Evolutionary conservation across 1,140 invertebrate genomes (phyloP).

Genomic region (Linepithema humile): DNA sequence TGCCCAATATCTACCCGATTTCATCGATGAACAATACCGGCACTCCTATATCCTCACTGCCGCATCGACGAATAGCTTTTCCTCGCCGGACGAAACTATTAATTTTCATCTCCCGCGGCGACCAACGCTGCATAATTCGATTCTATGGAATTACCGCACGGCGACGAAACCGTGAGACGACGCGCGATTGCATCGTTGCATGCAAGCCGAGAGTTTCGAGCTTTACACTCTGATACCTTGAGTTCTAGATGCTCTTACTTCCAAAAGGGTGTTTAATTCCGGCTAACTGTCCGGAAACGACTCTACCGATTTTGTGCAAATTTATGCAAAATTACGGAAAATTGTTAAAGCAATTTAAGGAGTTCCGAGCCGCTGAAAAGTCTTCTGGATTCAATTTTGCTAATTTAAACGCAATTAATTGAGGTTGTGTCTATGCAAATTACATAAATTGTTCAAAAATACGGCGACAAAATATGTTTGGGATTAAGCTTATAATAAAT

Average conservation of each 20-base stretch:
- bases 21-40: slow-evolving; percentile 50
- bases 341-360: background rate
- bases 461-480: too few species aligned
- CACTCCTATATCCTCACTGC: slow-evolving; percentile 18
- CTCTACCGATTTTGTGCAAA: background rate
- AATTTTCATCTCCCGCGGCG: slow-evolving; percentile 77
- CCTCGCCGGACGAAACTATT: slow-evolving; percentile 78
- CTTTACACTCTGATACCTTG: slow-evolving; percentile 20
- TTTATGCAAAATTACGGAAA: background rate
- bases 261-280: slow-evolving; percentile 6
- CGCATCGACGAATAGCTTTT: slow-evolving; percentile 62
- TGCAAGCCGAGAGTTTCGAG: slow-evolving; percentile 30
- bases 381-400: background rate
- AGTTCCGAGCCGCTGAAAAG: background rate
- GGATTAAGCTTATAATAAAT: too few species aligned
- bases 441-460: too few species aligned
- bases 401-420: too few species aligned
- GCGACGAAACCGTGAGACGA: slow-evolving; percentile 33
- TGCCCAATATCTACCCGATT: slow-evolving; percentile 76
- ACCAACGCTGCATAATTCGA: slow-evolving; percentile 75
- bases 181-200: slow-evolving; percentile 40
- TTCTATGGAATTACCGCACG: slow-evolving; percentile 58
- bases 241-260: background rate
- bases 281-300: background rate
- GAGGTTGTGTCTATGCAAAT: too few species aligned